A percentile compares a stretch with the other conserved stretches of the same genome.
Conservation (phyloP, 2,113 vertebrate species). For the Ammodytes dubius region DNA sequence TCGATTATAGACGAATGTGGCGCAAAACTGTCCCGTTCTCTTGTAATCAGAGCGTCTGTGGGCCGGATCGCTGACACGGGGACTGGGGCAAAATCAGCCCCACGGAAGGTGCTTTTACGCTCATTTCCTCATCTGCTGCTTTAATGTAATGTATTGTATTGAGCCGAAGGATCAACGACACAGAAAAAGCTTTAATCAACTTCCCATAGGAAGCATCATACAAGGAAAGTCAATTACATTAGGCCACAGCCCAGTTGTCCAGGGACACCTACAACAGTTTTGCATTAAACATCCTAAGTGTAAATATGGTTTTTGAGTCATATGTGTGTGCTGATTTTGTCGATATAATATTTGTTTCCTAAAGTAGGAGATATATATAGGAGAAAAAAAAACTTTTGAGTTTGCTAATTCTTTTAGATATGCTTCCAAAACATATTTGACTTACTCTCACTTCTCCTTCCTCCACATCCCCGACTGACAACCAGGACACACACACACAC, state of each 20-base stretch:
- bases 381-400: not conserved
- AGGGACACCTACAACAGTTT: not conserved
- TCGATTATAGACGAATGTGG: slow-evolving; percentile 73
- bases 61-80: slow-evolving; percentile 58
- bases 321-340: not conserved
- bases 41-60: slow-evolving; percentile 67
- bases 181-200: slow-evolving; percentile 12
- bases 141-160: not conserved
- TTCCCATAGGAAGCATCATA: slow-evolving; percentile 26
- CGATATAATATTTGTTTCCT: not conserved
- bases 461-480: not conserved
- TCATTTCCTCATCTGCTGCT: slow-evolving; percentile 42
- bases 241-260: not conserved
- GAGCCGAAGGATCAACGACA: slow-evolving; percentile 56
- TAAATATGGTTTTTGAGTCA: not conserved
- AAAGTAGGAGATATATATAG: fast-evolving
- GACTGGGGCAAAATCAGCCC: slow-evolving; percentile 43
- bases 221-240: slow-evolving; percentile 12
- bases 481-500: not conserved
- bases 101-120: slow-evolving; percentile 38
- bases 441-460: too few species aligned
- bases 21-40: slow-evolving; percentile 56
- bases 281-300: not conserved
- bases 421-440: not conserved
- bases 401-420: not conserved